Conservation (phyloP, 2,113 vertebrate genomes). For the Epinephelus moara region DNA sequence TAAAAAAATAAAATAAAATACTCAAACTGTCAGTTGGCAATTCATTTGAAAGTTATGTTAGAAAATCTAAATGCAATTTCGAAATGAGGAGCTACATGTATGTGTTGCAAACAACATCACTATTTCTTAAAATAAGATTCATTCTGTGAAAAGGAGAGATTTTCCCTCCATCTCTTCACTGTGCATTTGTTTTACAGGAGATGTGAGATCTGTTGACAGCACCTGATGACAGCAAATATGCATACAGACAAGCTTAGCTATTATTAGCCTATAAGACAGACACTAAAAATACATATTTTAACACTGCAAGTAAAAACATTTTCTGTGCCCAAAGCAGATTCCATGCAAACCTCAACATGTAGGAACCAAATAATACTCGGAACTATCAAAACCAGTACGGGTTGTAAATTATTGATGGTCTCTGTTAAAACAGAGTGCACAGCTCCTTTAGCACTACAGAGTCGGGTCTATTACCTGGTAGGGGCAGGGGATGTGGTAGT, state of each 20-base stretch:
- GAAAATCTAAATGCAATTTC: no score
- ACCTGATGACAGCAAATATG: neutral
- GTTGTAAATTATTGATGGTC: neutral
- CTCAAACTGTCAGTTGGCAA: no score
- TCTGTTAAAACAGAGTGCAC: neutral
- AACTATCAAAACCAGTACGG: neutral
- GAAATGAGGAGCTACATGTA: no score
- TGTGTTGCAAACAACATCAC: no score
- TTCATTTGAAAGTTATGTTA: no score
- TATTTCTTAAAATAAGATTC: neutral
- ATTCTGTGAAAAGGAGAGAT: neutral
- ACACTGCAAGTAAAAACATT: neutral
- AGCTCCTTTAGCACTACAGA: neutral
- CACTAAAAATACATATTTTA: neutral
- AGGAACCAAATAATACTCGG: neutral
- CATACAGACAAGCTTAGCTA: neutral
- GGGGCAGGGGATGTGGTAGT: constrained; percentile 99
- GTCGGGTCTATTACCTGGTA: constrained; percentile 86
- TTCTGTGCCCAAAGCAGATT: neutral
- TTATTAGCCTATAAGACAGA: neutral
- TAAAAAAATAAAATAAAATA: no score
- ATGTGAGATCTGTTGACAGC: neutral
- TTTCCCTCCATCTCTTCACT: neutral
- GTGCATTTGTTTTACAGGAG: neutral
- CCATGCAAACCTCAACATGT: neutral